phyloP scores from a whole-genome alignment of 1,140 invertebrate species.

The Hyles vespertilio region DNA sequence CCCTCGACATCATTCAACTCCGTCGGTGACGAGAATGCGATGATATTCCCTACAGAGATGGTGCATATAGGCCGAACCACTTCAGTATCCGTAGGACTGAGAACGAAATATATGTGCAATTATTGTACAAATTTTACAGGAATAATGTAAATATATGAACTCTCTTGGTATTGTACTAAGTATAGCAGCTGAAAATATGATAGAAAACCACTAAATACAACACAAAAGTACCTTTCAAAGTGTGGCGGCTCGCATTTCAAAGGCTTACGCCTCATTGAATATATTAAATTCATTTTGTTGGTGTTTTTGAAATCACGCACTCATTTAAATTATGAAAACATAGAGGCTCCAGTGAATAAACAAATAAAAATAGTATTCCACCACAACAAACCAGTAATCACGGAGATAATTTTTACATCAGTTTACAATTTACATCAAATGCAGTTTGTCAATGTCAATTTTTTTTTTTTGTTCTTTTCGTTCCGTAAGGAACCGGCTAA shows the following conservation, averaged over 20 bases:
- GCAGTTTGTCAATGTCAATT: no score
- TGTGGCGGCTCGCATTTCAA: conserved; percentile 70
- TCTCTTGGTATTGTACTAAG: no score
- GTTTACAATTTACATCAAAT: no score
- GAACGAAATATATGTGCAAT: neutral
- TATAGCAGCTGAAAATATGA: no score
- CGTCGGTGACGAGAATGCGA: conserved; percentile 86
- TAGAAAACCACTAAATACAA: no score
- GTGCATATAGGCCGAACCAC: conserved; percentile 78
- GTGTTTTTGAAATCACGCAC: neutral
- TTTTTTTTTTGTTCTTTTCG: no score
- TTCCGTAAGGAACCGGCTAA: no score
- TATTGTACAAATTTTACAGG: neutral
- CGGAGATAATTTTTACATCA: no score
- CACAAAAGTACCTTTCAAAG: conserved; percentile 69
- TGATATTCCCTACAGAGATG: conserved; percentile 87
- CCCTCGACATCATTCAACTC: conserved; percentile 81
- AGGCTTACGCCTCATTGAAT: conserved; percentile 75
- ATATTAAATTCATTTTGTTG: conserved; percentile 75
- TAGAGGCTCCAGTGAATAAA: neutral
- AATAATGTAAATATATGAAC: no score
- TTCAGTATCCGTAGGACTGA: conserved; percentile 66
- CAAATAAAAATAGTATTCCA: no score
- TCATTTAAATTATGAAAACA: neutral
- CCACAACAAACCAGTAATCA: no score